Percentiles rank a stretch among this genome's conserved stretches.
These are phyloP conservation scores for Steinernema hermaphroditum DNA, from an alignment of 2,888 invertebrate species.

Conservation along the genomic window DNA sequence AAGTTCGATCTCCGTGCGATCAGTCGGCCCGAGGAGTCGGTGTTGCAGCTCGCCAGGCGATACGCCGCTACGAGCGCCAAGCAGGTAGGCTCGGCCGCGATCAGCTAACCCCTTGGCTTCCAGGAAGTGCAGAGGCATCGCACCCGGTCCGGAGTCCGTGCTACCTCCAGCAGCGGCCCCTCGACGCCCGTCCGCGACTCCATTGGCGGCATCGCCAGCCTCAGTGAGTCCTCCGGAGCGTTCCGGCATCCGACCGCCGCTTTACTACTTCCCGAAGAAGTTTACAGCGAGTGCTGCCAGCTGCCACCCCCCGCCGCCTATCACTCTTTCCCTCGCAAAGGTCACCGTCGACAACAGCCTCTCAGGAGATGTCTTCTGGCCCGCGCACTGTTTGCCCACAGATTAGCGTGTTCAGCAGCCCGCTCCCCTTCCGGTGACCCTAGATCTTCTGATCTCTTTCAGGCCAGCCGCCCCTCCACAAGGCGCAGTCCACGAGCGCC, in stretches of 20 bases:
- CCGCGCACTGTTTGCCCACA: conserved; percentile 3
- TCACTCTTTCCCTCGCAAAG: conserved; percentile 8
- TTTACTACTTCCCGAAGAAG: background rate
- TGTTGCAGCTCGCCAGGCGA: background rate
- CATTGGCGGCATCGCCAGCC: conserved; percentile 32
- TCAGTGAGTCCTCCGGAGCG: conserved; percentile 16
- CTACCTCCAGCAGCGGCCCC: conserved; percentile 33
- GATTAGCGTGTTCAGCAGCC: background rate
- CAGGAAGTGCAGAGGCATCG: conserved; percentile 23
- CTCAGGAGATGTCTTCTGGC: background rate
- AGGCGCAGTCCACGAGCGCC: conserved; percentile 18
- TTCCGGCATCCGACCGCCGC: background rate
- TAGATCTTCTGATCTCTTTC: background rate
- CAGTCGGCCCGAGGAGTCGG: conserved; percentile 21
- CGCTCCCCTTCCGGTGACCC: conserved; percentile 2
- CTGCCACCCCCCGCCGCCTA: background rate
- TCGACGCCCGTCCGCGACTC: conserved; percentile 25
- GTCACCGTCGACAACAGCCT: background rate
- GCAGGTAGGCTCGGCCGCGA: background rate
- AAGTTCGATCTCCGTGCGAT: conserved; percentile 1
- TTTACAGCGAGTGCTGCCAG: conserved; percentile 23
- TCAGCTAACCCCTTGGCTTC: background rate
- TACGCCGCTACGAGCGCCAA: conserved; percentile 14
- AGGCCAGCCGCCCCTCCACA: conserved; percentile 23
- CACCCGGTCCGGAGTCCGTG: conserved; percentile 29